Evolutionary conservation across 2,888 invertebrate species (phyloP), one percentile per base, ranked within the genome.

Genomic region (Coecobrya sp.): DNA sequence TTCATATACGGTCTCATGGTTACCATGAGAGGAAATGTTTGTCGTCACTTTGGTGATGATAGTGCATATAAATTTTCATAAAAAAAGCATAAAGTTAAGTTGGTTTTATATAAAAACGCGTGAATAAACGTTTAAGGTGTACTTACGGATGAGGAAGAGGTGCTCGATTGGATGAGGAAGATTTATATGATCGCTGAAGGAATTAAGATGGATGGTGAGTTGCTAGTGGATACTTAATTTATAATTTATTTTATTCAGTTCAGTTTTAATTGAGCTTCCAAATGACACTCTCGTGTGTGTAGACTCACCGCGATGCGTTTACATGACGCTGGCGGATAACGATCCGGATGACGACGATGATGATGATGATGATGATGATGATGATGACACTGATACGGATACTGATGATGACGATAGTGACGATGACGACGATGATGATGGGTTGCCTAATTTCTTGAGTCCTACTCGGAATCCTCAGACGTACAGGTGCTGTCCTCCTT

Each of bases 91-190:
- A n/a, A n/a, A n/a, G n/a, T n/a, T n/a, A 36, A 59, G 59, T 22
- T 10, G 27, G n/a, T n/a, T 27, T 65, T 27, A 25, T 65, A 27
- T 62, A 36, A 36, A 36, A 4, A 42, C 73, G 73, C 73, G 73
- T 73, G 36, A 25, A 42, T 42, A 73, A 73, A 42, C 45, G 73
- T 42, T 73, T 73, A 87, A 98, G 98, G 97, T 95, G 97, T 97
- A 96, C 96, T 98, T 93, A 96, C 96, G 93, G 98, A 98, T 95
- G 98, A 98, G 96, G 96, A 96, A 82, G 97, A 97, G 95, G 98
- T 99, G 10, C 96, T 99, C 95, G 97, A 98, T 95, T 99, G 99
- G 99, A 98, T 99, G 97, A 97, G 98, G 93, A 97, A 97, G 95
- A 93, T 94, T 70, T 93, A 94, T 85, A 89, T 90, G 55, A 92